Conservation (phyloP, 2,888 invertebrate species). For the Zygogramma bicolorata region DNA sequence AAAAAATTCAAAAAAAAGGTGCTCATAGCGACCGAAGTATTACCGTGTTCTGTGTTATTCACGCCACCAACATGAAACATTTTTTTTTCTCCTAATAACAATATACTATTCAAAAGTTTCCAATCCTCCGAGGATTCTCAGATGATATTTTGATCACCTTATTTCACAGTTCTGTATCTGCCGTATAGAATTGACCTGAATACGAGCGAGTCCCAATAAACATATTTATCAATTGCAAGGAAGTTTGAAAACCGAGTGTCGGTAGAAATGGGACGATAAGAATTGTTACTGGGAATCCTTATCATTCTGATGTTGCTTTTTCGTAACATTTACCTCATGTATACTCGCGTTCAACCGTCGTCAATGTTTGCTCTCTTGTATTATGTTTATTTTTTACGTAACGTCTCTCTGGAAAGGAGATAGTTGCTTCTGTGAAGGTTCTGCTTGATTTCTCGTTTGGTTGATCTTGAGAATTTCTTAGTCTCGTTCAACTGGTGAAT, state of each 20-base stretch:
- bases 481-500: too few relatives aligned
- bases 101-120: too few relatives aligned
- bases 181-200: neutral
- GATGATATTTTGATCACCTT: neutral
- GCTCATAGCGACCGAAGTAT: too few relatives aligned
- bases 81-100: too few relatives aligned
- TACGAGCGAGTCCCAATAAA: neutral
- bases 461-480: neutral
- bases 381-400: neutral
- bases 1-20: too few relatives aligned
- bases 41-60: too few relatives aligned
- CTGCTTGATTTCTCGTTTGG: neutral
- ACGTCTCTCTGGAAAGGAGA: neutral
- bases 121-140: too few relatives aligned
- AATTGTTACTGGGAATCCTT: neutral
- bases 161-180: neutral
- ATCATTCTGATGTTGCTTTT: neutral
- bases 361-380: neutral
- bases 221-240: neutral
- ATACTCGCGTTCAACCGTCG: neutral
- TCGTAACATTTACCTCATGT: neutral
- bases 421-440: neutral
- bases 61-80: too few relatives aligned
- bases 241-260: neutral
- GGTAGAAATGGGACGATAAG: neutral